Conservation (phyloP, 2,797 vertebrate species). For the Halcyon badia region DNA sequence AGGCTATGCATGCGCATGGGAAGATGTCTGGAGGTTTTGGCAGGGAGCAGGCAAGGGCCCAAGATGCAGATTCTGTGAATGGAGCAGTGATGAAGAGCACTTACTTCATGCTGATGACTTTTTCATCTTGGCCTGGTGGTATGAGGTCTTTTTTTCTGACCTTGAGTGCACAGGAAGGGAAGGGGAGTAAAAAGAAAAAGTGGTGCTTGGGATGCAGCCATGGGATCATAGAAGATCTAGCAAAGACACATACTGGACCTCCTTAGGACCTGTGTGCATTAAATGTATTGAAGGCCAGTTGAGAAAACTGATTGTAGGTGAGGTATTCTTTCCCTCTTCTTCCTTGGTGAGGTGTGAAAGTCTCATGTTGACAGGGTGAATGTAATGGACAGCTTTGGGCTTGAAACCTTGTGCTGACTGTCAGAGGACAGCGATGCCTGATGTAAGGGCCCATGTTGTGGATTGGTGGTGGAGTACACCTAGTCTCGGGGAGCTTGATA, state of each 20-base stretch:
- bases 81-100: neutral
- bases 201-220: accelerated
- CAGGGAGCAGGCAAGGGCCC: neutral
- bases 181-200: neutral
- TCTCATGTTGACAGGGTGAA: neutral
- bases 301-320: neutral
- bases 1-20: neutral
- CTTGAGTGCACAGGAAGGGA: neutral
- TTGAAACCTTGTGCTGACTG: neutral
- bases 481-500: neutral
- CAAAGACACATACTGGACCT: neutral
- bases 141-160: neutral
- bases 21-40: neutral
- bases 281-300: neutral
- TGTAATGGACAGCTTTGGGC: neutral
- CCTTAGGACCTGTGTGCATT: neutral
- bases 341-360: neutral
- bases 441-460: neutral
- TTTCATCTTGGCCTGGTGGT: neutral
- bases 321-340: neutral
- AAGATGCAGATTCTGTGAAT: neutral
- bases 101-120: neutral
- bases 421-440: neutral
- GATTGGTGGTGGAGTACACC: neutral
- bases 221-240: neutral